Conservation (phyloP, 35 echinoderm and acorn worm genomes). For the Apostichopus californicus region DNA sequence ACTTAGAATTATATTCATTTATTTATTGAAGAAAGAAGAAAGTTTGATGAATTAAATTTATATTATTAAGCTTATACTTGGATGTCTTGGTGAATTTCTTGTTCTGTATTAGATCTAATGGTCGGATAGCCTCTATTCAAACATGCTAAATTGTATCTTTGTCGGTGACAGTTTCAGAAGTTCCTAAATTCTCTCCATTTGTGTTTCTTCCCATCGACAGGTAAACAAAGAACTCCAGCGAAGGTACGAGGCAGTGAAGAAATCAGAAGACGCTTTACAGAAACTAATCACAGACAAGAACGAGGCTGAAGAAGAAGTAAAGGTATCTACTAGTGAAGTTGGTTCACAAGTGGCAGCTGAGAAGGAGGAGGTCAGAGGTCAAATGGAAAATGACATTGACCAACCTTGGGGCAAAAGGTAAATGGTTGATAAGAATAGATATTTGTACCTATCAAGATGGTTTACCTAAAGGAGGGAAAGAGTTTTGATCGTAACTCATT, state of each 20-base stretch:
- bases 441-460: neutral
- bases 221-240: conserved; percentile 33
- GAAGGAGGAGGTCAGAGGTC: conserved; percentile 20
- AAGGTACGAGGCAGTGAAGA: conserved; percentile 33
- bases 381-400: neutral
- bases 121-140: no score
- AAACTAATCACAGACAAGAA: conserved; percentile 23
- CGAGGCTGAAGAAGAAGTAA: neutral
- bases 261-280: neutral
- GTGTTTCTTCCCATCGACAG: neutral
- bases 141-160: no score
- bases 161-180: no score
- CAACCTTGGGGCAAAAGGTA: conserved; percentile 28
- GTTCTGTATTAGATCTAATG: no score
- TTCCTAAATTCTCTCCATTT: neutral
- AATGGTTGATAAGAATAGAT: neutral
- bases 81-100: no score
- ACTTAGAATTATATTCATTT: no score
- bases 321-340: neutral
- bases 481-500: no score
- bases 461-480: no score
- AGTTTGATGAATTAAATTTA: no score
- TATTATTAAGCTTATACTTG: no score
- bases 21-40: no score
- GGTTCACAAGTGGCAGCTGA: conserved; percentile 1